These are phyloP conservation scores for Lampropteryx suffumata DNA, from an alignment of 2,888 invertebrate species.

Conservation along the genomic window DNA sequence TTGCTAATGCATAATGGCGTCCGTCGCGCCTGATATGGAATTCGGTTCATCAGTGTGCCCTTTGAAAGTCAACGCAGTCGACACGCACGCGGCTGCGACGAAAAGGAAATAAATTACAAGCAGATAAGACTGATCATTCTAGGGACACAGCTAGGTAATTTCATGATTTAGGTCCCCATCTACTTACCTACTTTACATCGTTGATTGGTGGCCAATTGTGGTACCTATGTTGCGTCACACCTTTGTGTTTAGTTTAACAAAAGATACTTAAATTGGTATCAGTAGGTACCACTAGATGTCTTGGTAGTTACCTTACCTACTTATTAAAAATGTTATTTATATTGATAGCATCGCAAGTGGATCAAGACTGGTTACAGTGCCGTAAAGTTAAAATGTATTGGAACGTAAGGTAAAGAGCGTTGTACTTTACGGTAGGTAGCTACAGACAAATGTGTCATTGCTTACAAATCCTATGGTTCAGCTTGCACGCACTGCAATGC, in stretches of 20 bases:
- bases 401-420: slow-evolving; percentile 50
- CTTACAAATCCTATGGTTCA: no score
- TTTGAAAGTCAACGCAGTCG: slow-evolving; percentile 1
- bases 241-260: no score
- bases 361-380: slow-evolving; percentile 46
- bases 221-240: slow-evolving; percentile 4
- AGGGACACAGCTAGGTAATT: neutral
- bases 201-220: slow-evolving; percentile 3
- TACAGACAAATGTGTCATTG: no score
- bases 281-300: no score
- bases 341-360: slow-evolving; percentile 59
- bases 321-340: slow-evolving; percentile 29
- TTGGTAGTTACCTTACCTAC: neutral
- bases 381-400: slow-evolving; percentile 56
- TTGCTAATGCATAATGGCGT: slow-evolving; percentile 35
- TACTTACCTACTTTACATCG: neutral
- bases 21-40: slow-evolving; percentile 20
- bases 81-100: neutral
- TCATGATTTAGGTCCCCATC: no score
- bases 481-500: no score
- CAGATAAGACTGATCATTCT: slow-evolving; percentile 6
- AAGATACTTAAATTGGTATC: no score
- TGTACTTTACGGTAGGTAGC: no score
- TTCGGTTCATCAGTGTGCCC: slow-evolving; percentile 15
- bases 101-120: neutral